Conservation (phyloP, 2,888 invertebrate species). For the Leptarthrus brevirostris region DNA sequence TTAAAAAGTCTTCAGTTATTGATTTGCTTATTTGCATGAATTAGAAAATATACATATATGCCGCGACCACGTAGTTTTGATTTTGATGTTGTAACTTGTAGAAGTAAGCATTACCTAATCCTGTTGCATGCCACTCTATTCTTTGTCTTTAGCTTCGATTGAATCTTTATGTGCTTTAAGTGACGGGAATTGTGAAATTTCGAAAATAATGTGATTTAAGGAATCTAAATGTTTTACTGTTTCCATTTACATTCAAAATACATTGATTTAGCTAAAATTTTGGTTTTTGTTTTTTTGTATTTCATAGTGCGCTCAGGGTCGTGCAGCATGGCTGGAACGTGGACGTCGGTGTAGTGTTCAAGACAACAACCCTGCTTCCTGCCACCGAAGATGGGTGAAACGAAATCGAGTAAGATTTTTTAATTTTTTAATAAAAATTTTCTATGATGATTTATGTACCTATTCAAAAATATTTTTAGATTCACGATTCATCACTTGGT, state of each 20-base stretch:
- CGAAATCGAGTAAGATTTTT: constrained; percentile 79
- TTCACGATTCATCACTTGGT: constrained; percentile 86
- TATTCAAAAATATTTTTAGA: constrained; percentile 70
- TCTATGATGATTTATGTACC: no score
- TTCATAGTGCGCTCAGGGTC: constrained; percentile 82
- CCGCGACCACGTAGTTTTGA: neutral
- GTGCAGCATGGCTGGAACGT: constrained; percentile 84
- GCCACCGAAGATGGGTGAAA: constrained; percentile 84
- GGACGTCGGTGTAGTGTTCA: constrained; percentile 76
- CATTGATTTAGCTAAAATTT: constrained; percentile 1
- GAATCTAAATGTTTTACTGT: constrained; percentile 28
- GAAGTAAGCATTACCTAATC: neutral
- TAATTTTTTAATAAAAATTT: neutral
- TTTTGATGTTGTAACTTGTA: constrained; percentile 5
- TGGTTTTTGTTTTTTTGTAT: constrained; percentile 26
- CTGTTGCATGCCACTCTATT: constrained; percentile 36
- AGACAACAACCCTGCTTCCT: constrained; percentile 71
- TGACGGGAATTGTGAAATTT: constrained; percentile 35
- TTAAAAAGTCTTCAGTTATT: neutral
- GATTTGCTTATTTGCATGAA: neutral
- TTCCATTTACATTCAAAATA: neutral
- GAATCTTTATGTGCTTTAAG: constrained; percentile 40
- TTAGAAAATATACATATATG: neutral
- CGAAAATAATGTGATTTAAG: constrained; percentile 4
- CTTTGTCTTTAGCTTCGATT: constrained; percentile 33